Percentiles rank a stretch among this genome's conserved stretches.
Conservation (phyloP, 2,113 vertebrate species). For the Pygoscelis adeliae region DNA sequence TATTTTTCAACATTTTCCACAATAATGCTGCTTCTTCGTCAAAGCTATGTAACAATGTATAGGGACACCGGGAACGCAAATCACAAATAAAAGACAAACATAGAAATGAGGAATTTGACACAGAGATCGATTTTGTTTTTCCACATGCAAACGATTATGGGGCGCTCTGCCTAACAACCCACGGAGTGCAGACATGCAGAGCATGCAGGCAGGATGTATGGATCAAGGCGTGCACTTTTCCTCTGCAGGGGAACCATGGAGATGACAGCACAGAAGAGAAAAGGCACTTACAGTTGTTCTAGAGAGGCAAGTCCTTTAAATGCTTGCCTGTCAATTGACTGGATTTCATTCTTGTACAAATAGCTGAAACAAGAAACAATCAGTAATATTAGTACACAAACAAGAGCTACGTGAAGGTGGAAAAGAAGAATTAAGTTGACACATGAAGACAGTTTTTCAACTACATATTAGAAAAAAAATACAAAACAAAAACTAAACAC, state of each 20-base stretch:
- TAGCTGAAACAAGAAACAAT: constrained; percentile 98
- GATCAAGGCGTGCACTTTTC: constrained; percentile 47
- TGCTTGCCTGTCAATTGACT: constrained; percentile 99
- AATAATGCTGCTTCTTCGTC: neutral
- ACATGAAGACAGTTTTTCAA: constrained; percentile 51
- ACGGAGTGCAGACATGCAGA: constrained; percentile 72
- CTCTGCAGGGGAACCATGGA: constrained; percentile 52
- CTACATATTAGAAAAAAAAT: constrained; percentile 35
- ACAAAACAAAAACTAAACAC: constrained; percentile 44
- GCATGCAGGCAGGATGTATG: constrained; percentile 72
- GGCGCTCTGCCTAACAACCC: constrained; percentile 39
- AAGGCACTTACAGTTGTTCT: constrained; percentile 99
- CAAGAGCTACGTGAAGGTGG: constrained; percentile 55
- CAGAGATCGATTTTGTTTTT: neutral
- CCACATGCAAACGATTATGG: constrained; percentile 42
- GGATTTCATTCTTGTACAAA: constrained; percentile 99
- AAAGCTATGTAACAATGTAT: neutral
- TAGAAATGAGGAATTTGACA: constrained; percentile 39
- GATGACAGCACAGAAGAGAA: constrained; percentile 65
- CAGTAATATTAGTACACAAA: constrained; percentile 87
- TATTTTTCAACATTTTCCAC: neutral
- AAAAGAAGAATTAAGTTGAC: constrained; percentile 58
- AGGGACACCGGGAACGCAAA: constrained; percentile 14
- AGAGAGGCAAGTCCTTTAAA: constrained; percentile 99
- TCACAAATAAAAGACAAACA: constrained; percentile 58